Conservation (phyloP, 2,797 vertebrate species). For the Lycodopsis pacificus region DNA sequence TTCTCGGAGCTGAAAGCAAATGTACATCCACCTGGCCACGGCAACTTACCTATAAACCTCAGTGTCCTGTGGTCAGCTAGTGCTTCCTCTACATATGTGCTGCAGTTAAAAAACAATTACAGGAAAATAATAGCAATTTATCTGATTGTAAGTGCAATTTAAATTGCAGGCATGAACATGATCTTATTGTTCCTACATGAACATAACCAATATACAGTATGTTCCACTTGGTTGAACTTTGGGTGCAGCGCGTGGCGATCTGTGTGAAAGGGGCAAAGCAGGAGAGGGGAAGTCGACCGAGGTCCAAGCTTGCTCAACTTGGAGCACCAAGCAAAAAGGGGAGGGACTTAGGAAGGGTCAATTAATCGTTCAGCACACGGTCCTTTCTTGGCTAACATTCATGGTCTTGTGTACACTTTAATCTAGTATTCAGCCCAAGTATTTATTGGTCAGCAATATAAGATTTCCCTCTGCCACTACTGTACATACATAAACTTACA, state of each 20-base stretch:
- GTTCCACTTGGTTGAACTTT: not conserved
- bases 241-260: not conserved
- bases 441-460: not conserved
- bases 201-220: not conserved
- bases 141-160: not conserved
- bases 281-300: not conserved
- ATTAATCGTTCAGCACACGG: not conserved
- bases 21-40: not conserved
- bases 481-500: not conserved
- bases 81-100: not conserved
- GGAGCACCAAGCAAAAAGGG: not conserved
- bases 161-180: not conserved
- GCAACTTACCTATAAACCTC: not conserved
- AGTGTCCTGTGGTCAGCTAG: not conserved
- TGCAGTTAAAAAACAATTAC: conserved; percentile 1
- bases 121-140: not conserved
- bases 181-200: not conserved
- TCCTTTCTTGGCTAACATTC: not conserved
- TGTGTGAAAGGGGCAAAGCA: not conserved
- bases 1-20: not conserved
- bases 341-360: not conserved
- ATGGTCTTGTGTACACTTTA: not conserved
- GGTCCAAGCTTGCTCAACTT: not conserved
- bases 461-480: not conserved
- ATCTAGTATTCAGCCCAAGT: not conserved